These are phyloP conservation scores for Trichopoda pennipes DNA, from an alignment of 2,888 invertebrate genomes.

Conservation along the genomic window DNA sequence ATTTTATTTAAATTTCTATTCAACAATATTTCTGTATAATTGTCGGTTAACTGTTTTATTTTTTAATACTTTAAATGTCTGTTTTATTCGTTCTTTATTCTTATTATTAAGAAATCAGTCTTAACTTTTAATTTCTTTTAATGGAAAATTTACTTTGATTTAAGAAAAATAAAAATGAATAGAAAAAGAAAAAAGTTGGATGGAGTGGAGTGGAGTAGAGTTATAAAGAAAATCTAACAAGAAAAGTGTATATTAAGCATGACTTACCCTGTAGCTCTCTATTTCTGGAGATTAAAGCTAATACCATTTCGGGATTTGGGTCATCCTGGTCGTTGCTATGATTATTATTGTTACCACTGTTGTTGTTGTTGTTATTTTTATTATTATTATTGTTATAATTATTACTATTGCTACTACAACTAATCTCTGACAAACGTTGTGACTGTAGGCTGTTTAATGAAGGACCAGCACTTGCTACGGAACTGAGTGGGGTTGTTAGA, in stretches of 20 bases:
- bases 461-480: conserved; percentile 29
- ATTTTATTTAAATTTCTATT: too few relatives aligned
- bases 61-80: not conserved
- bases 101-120: conserved; percentile 4
- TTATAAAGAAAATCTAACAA: conserved; percentile 44
- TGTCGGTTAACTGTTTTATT: not conserved
- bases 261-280: conserved; percentile 93
- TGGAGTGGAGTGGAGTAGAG: not conserved
- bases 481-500: conserved; percentile 22
- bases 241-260: conserved; percentile 40
- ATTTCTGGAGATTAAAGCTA: conserved; percentile 92
- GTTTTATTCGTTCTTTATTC: not conserved
- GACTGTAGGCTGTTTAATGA: conserved; percentile 54
- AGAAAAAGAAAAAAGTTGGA: not conserved
- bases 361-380: conserved; percentile 36
- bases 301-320: conserved; percentile 91
- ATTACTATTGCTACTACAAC: conserved; percentile 54
- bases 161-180: conserved; percentile 2
- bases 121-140: conserved; percentile 37
- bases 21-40: not conserved
- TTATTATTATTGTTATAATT: conserved; percentile 34
- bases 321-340: conserved; percentile 79
- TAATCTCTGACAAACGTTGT: conserved; percentile 63
- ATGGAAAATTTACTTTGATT: conserved; percentile 43
- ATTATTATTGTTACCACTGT: conserved; percentile 32